Base-by-base conservation (phyloP, 37 sponge, comb jelly and placozoan species). In the Dysidea cf. avara region DNA sequence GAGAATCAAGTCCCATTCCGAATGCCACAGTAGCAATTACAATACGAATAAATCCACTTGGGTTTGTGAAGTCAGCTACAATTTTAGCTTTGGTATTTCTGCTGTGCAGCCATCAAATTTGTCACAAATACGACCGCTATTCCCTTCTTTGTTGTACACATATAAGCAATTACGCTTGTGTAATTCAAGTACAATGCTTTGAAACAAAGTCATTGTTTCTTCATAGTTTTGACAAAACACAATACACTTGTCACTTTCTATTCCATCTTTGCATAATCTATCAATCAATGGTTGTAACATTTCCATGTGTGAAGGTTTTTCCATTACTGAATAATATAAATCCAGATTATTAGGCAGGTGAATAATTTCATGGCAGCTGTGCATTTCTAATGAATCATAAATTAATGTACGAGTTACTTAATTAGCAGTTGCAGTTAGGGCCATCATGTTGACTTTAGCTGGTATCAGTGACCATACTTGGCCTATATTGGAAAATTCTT, bases 401-500 rank as follows among this genome's bases (percentile, higher is more conserved):
- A n/a, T n/a, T n/a, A n/a, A n/a, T n/a, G n/a, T n/a, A n/a, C n/a
- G n/a, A n/a, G n/a, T n/a, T n/a, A n/a, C n/a, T n/a, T n/a, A 5
- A 7, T 26, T 13, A 3, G 43, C 2, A 2, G 3, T 2, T 46
- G n/a, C n/a, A n/a, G n/a, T n/a, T n/a, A n/a, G n/a, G n/a, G n/a
- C n/a, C n/a, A n/a, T n/a, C n/a, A n/a, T n/a, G n/a, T 60, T 83
- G 17, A 33, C 32, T 36, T 2, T 21, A 33, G 20, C n/a, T 13
- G 59, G 61, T 7, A 74, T 12, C 11, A 69, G 47, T 2, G 64
- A 14, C 17, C 65, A n/a, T 36, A 81, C 54, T 36, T 64, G 31
- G 24, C 56, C 43, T 25, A 81, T 56, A 39, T 74, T 50, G 26
- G 59, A 65, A 24, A 64, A 81, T 39, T 81, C 82, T 22, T 17